Percentiles rank a stretch among this genome's conserved stretches.
phyloP scores from a whole-genome alignment of 2,888 invertebrate genomes.

The Clivina fossor region DNA sequence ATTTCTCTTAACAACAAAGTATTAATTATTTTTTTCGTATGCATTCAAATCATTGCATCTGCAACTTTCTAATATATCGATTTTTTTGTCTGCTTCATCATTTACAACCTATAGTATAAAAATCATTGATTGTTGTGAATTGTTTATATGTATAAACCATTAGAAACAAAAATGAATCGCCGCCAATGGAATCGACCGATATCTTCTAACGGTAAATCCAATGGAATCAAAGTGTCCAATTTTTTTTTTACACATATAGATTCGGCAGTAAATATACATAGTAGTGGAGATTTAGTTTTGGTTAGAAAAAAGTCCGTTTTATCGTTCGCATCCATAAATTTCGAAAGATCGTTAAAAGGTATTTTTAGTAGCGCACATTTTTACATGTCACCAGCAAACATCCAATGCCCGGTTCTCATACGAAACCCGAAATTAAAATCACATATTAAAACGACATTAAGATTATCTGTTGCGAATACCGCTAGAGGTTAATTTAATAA shows the following conservation, averaged over 20 bases:
- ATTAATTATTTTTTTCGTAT: no score
- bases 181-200: constrained; percentile 6
- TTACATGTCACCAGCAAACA: constrained; percentile 18
- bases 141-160: no score
- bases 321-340: constrained; percentile 18
- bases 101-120: no score
- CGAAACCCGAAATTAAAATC: constrained; percentile 16
- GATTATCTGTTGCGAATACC: constrained; percentile 19
- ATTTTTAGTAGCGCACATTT: constrained; percentile 28
- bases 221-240: constrained; percentile 12
- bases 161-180: no score
- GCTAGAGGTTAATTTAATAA: constrained; percentile 29
- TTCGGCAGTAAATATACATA: constrained; percentile 25
- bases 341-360: constrained; percentile 22
- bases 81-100: no score
- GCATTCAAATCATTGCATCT: no score
- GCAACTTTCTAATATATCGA: no score
- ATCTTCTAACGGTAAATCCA: constrained; percentile 15
- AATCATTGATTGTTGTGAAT: no score
- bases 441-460: constrained; percentile 17
- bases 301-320: constrained; percentile 10
- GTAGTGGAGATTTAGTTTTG: constrained; percentile 19
- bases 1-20: no score
- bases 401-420: constrained; percentile 4
- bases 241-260: constrained; percentile 11